A percentile compares a stretch with the other conserved stretches of the same genome.
phyloP scores from a whole-genome alignment of 2,797 vertebrate genomes.

The Trematomus bernacchii region DNA sequence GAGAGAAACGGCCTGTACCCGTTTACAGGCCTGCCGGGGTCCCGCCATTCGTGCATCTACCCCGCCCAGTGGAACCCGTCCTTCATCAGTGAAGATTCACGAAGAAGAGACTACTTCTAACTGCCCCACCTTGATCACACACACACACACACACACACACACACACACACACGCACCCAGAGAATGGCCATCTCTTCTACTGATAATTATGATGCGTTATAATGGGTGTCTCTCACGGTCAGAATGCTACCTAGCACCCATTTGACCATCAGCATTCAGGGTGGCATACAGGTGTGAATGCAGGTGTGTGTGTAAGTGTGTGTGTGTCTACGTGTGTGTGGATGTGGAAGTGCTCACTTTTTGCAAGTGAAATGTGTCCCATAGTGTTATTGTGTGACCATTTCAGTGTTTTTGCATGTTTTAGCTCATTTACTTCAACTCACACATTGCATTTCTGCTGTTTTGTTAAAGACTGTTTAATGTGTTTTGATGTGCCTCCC shows the following conservation, averaged over 20 bases:
- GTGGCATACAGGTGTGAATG: constrained; percentile 25
- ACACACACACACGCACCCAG: constrained; percentile 10
- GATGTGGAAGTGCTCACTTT: constrained; percentile 34
- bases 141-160: constrained; percentile 11
- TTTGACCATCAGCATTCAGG: constrained; percentile 35
- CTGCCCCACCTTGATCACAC: neutral
- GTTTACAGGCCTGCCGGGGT: constrained; percentile 94
- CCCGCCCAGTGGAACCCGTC: constrained; percentile 97
- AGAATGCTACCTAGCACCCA: neutral
- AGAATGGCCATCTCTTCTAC: neutral
- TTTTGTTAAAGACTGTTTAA: constrained; percentile 13
- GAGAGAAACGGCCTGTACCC: constrained; percentile 95
- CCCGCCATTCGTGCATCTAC: constrained; percentile 98
- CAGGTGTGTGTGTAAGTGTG: constrained; percentile 11
- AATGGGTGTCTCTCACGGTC: constrained; percentile 18
- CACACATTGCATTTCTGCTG: constrained; percentile 26
- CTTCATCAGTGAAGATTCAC: constrained; percentile 95
- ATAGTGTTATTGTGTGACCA: constrained; percentile 5
- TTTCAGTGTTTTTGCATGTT: constrained; percentile 62
- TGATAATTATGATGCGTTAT: constrained; percentile 16
- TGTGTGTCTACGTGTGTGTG: neutral
- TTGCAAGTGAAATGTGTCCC: constrained; percentile 59
- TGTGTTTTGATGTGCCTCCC: constrained; percentile 25
- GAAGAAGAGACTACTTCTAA: constrained; percentile 97
- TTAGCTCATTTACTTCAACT: constrained; percentile 41